These are phyloP conservation scores for Helicoverpa zea DNA, from an alignment of 1,140 invertebrate species.

Conservation along the genomic window DNA sequence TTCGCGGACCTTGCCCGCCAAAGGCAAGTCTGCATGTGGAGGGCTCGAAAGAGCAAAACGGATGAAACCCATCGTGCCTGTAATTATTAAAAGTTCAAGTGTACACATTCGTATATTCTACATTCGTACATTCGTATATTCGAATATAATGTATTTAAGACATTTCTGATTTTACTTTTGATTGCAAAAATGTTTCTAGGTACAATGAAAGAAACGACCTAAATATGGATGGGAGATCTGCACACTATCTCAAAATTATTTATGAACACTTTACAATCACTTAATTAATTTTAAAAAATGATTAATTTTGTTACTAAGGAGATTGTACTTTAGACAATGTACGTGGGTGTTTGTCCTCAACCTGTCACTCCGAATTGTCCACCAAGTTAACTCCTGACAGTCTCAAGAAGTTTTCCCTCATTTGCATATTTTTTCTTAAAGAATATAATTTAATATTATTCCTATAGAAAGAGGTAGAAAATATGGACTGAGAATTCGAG, in stretches of 20 bases:
- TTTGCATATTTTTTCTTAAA: conserved; percentile 74
- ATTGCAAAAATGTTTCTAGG: no score
- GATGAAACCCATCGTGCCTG: no score
- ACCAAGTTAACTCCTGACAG: conserved; percentile 59
- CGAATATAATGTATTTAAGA: no score
- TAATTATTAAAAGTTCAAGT: no score
- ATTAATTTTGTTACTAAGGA: background rate
- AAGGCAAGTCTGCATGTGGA: no score
- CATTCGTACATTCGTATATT: no score
- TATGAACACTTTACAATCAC: background rate
- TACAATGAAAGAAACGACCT: no score
- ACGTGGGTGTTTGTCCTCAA: conserved; percentile 48
- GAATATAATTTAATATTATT: conserved; percentile 30
- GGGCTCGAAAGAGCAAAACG: no score
- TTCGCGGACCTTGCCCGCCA: no score
- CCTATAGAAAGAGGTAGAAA: conserved; percentile 14
- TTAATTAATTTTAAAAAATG: background rate
- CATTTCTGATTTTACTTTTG: no score
- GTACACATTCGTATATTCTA: no score
- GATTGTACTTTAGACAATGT: background rate
- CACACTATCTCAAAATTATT: background rate
- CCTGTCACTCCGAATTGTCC: conserved; percentile 69
- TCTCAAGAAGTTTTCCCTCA: conserved; percentile 62
- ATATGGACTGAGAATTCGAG: conserved; percentile 3
- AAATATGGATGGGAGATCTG: no score